Evolutionary conservation across 2,113 vertebrate genomes (phyloP).

Genomic region (Ptyas mucosa): DNA sequence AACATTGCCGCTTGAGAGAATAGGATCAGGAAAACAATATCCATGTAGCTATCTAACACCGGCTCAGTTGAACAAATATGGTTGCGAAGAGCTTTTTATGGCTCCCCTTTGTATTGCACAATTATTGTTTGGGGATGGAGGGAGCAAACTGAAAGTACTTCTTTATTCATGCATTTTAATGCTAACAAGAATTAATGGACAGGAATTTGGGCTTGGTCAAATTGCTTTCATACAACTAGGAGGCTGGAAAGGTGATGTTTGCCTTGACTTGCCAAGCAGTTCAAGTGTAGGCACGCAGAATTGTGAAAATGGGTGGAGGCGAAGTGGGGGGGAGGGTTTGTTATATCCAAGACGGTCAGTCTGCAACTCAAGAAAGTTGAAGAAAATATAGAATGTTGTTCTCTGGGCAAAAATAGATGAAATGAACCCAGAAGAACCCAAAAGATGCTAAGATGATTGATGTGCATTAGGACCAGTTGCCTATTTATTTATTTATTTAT

Average conservation of each 20-base stretch:
- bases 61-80: background rate
- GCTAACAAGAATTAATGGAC: background rate
- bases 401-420: background rate
- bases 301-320: background rate
- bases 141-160: background rate
- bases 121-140: background rate
- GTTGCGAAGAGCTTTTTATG: background rate
- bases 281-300: background rate
- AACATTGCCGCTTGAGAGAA: background rate
- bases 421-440: background rate
- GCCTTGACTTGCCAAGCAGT: background rate
- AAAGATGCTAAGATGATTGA: background rate
- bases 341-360: background rate
- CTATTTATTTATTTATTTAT: too few species aligned
- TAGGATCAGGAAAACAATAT: background rate
- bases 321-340: background rate
- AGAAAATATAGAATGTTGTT: background rate
- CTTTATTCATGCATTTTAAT: background rate
- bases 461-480: background rate
- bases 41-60: background rate
- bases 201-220: background rate
- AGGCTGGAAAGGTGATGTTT: background rate
- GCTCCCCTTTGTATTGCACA: background rate
- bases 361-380: background rate
- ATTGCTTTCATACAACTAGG: background rate